A percentile compares a stretch with the other conserved stretches of the same genome.
phyloP scores from a whole-genome alignment of 2,888 invertebrate genomes.

The Graphium colonna region DNA sequence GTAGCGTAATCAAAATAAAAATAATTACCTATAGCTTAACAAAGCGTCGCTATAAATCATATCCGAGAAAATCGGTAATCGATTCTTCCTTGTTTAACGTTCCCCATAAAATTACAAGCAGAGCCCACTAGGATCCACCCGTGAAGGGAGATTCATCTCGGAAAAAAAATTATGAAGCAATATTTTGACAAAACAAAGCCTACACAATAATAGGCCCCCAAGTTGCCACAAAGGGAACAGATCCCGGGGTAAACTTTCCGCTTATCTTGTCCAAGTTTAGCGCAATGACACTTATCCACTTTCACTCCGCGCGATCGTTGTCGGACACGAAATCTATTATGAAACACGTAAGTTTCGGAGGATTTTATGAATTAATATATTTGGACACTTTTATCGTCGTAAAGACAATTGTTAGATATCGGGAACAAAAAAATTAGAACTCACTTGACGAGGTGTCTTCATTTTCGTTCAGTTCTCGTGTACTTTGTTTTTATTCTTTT shows the following conservation, averaged over 20 bases:
- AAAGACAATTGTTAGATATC: background rate
- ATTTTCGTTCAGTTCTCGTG: too few relatives aligned
- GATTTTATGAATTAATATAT: background rate
- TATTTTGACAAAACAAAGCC: constrained; percentile 64
- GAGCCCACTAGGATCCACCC: constrained; percentile 44
- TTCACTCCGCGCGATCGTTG: constrained; percentile 52
- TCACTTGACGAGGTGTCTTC: too few relatives aligned
- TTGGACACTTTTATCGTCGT: background rate
- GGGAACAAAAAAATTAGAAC: background rate
- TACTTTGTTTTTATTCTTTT: too few relatives aligned
- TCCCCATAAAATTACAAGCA: constrained; percentile 24
- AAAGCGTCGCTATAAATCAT: constrained; percentile 23
- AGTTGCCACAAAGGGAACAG: constrained; percentile 44
- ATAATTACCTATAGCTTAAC: constrained; percentile 11
- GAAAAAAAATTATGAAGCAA: constrained; percentile 53
- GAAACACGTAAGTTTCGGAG: constrained; percentile 2
- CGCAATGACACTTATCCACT: constrained; percentile 61
- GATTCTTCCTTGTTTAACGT: constrained; percentile 22
- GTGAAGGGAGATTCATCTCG: constrained; percentile 42
- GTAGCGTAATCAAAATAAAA: background rate
- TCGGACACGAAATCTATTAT: constrained; percentile 29
- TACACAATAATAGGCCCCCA: constrained; percentile 52
- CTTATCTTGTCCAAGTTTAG: constrained; percentile 55
- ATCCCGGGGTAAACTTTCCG: constrained; percentile 46
- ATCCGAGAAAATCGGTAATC: constrained; percentile 28